Conservation (phyloP, 2,888 invertebrate species). For the Dascillus cervinus region DNA sequence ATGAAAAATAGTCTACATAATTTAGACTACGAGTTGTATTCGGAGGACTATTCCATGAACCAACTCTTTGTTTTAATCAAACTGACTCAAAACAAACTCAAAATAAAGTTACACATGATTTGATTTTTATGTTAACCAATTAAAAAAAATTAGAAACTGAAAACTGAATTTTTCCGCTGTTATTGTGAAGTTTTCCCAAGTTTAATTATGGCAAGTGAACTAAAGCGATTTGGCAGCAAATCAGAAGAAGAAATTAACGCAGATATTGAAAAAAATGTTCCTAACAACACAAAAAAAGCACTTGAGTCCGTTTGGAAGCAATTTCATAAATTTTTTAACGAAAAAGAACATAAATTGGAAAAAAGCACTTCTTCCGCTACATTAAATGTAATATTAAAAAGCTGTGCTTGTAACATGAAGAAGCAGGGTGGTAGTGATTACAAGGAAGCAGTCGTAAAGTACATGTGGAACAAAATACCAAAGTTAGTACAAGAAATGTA, state of each 20-base stretch:
- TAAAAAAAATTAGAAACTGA: no score
- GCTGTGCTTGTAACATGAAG: conserved; percentile 11
- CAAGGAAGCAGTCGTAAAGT: conserved; percentile 7
- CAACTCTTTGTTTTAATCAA: no score
- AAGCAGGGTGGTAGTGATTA: conserved; percentile 8
- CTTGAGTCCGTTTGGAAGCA: conserved; percentile 3
- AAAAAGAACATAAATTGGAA: conserved; percentile 1
- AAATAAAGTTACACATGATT: no score
- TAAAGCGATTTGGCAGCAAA: conserved; percentile 4
- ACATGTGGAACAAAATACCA: conserved; percentile 9
- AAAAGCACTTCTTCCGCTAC: conserved; percentile 1
- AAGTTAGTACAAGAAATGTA: conserved; percentile 9
- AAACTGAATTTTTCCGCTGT: no score
- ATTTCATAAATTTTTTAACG: conserved; percentile 1
- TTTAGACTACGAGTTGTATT: no score
- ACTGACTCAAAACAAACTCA: no score
- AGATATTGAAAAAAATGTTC: conserved; percentile 3
- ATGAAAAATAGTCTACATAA: no score
- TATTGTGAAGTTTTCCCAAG: no score
- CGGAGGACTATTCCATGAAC: no score
- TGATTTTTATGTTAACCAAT: no score
- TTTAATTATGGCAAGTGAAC: no score
- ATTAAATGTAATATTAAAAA: conserved; percentile 5
- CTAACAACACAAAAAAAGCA: conserved; percentile 4
- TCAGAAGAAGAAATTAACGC: conserved; percentile 1